Percentiles rank a stretch among this genome's conserved stretches.
Evolutionary conservation across 2,888 invertebrate genomes (phyloP).

Genomic region (Dexiosoma caninum): DNA sequence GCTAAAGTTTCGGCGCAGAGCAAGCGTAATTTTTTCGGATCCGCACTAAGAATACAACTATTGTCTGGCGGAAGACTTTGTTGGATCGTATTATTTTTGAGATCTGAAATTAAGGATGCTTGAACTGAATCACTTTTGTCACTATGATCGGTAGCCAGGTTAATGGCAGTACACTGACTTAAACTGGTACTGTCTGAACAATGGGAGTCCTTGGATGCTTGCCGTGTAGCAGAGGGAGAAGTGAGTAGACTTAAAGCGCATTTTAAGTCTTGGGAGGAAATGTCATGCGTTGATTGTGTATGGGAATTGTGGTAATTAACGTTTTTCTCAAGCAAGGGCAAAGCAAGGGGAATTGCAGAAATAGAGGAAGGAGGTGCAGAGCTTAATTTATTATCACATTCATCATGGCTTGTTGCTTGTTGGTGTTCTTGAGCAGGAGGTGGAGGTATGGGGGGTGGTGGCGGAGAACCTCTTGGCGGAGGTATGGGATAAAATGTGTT

Average conservation of each 20-base stretch:
- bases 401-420: slow-evolving; percentile 7
- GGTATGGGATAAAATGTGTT: slow-evolving; percentile 44
- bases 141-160: slow-evolving; percentile 70
- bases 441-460: slow-evolving; percentile 56
- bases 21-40: slow-evolving; percentile 79
- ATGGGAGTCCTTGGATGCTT: slow-evolving; percentile 82
- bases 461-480: slow-evolving; percentile 32
- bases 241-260: slow-evolving; percentile 29
- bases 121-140: slow-evolving; percentile 58
- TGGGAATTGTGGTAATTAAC: slow-evolving; percentile 47
- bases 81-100: slow-evolving; percentile 33
- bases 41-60: slow-evolving; percentile 27
- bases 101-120: slow-evolving; percentile 66
- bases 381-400: slow-evolving; percentile 5
- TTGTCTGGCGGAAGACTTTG: not conserved
- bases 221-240: slow-evolving; percentile 74
- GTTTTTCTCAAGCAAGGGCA: slow-evolving; percentile 51
- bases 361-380: slow-evolving; percentile 15
- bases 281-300: slow-evolving; percentile 32
- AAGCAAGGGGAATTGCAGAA: slow-evolving; percentile 22
- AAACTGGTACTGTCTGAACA: slow-evolving; percentile 82
- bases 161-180: slow-evolving; percentile 83
- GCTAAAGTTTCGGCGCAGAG: slow-evolving; percentile 83
- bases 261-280: slow-evolving; percentile 19
- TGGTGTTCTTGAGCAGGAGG: slow-evolving; percentile 34